These are phyloP conservation scores for Smittia aterrima DNA, from an alignment of 2,888 invertebrate species.

Conservation along the genomic window DNA sequence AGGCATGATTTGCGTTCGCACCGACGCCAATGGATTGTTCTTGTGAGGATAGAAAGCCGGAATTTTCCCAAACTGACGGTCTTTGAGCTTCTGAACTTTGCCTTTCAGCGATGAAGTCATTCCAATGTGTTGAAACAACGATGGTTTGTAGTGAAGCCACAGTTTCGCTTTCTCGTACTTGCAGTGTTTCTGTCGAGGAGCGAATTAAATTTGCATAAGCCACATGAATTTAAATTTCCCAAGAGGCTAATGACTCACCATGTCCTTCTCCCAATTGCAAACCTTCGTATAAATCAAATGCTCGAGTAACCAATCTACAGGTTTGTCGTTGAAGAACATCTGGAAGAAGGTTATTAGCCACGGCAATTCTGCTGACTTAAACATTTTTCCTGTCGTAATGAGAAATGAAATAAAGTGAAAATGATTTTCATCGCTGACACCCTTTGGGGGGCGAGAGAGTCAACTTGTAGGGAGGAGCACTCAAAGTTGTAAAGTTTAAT, in stretches of 20 bases:
- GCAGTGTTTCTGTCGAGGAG: constrained; percentile 72
- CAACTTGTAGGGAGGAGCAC: background rate
- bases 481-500: constrained; percentile 9
- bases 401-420: constrained; percentile 42
- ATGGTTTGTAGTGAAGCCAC: constrained; percentile 83
- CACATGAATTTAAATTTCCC: constrained; percentile 1
- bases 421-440: background rate
- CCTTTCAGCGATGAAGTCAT: constrained; percentile 92
- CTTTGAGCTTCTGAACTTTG: constrained; percentile 94
- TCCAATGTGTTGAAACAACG: constrained; percentile 94
- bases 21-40: constrained; percentile 68
- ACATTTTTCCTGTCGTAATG: constrained; percentile 74
- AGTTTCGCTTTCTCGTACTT: constrained; percentile 70
- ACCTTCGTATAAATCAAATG: constrained; percentile 84
- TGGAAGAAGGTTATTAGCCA: constrained; percentile 88
- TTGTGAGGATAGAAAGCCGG: constrained; percentile 74
- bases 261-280: constrained; percentile 77
- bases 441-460: background rate
- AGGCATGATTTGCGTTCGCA: constrained; percentile 71
- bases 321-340: constrained; percentile 93
- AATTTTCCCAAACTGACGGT: constrained; percentile 83
- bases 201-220: constrained; percentile 36
- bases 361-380: constrained; percentile 81
- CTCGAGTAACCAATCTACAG: constrained; percentile 94
- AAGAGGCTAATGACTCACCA: constrained; percentile 57